Conservation (phyloP, 2,113 vertebrate genomes). For the Microtus ochrogaster region DNA sequence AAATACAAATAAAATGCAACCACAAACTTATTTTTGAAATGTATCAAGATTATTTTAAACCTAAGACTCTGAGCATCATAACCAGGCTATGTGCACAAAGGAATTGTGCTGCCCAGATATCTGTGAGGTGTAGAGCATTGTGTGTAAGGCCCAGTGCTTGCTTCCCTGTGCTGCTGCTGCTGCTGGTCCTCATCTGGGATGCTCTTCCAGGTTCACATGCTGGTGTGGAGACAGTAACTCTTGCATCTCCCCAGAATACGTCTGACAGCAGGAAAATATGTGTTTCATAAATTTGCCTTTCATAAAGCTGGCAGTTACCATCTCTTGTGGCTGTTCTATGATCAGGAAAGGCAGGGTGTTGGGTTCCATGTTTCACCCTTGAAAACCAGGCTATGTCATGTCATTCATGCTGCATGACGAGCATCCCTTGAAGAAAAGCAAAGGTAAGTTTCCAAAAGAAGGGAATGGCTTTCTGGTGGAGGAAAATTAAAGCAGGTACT, state of each 20-base stretch:
- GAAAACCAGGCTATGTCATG: not conserved
- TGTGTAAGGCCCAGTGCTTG: too few species aligned
- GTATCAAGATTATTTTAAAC: not conserved
- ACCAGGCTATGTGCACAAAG: not conserved
- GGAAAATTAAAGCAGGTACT: not conserved
- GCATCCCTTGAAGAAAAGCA: not conserved
- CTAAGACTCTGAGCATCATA: not conserved
- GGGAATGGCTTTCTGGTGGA: not conserved
- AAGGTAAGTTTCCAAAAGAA: not conserved
- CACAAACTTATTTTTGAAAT: not conserved
- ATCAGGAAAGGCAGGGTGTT: not conserved
- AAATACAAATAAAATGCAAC: not conserved
- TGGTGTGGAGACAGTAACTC: not conserved
- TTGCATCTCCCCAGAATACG: not conserved
- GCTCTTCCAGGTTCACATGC: not conserved
- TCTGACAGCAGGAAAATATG: not conserved
- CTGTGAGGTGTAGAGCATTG: not conserved
- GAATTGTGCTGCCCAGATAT: not conserved
- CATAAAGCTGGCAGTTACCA: rapidly evolving
- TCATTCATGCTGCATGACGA: not conserved
- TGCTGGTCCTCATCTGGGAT: not conserved
- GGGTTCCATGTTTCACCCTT: not conserved
- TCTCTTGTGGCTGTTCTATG: not conserved
- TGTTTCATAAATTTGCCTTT: not conserved
- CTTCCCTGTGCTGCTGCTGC: not conserved